phyloP scores from a whole-genome alignment of 2,113 vertebrate species.

The Ascaphus truei region DNA sequence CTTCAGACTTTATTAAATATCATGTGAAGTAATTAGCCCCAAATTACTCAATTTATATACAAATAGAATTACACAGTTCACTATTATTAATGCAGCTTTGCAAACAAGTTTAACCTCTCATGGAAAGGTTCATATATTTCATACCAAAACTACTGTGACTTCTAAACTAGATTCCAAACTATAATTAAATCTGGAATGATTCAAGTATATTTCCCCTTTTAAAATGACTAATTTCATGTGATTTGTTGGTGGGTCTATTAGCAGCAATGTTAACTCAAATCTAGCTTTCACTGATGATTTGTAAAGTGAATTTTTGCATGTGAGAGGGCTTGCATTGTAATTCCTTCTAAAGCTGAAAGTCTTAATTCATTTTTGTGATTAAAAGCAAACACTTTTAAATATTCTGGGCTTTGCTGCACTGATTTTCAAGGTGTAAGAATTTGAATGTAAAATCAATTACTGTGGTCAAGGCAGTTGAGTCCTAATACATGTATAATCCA shows the following conservation, averaged over 20 bases:
- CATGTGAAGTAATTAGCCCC: no score
- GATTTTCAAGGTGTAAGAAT: slow-evolving; percentile 5
- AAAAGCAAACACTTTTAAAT: slow-evolving; percentile 9
- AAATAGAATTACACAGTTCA: no score
- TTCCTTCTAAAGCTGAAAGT: not conserved
- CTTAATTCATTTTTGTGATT: not conserved
- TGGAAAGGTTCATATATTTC: no score
- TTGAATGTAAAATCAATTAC: slow-evolving; percentile 27
- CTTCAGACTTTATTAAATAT: no score
- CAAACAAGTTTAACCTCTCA: no score
- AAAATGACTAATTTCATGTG: not conserved
- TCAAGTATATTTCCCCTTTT: not conserved
- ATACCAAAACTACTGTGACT: no score
- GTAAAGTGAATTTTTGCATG: not conserved
- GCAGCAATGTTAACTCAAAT: not conserved
- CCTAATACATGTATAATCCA: slow-evolving; percentile 19
- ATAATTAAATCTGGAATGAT: not conserved
- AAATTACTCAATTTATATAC: no score
- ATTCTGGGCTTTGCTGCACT: not conserved
- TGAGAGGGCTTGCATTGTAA: not conserved
- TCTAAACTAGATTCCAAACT: no score
- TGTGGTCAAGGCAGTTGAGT: not conserved
- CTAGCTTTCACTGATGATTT: not conserved
- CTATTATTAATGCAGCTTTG: no score
- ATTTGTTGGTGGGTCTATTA: not conserved